phyloP scores from a whole-genome alignment of 2,888 invertebrate genomes.

The Polymixis flavicincta region DNA sequence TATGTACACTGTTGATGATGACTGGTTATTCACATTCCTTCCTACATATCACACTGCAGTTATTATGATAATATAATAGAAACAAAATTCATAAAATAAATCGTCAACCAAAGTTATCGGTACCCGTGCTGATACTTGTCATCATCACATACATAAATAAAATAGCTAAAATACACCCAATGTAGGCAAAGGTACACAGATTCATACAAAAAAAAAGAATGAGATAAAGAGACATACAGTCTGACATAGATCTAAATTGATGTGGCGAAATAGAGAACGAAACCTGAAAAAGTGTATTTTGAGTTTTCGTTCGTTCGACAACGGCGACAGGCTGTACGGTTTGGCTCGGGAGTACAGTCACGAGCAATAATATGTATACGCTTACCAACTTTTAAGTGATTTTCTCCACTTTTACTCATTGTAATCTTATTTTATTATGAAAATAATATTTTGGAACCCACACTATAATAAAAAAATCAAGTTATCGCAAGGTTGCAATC shows the following conservation, averaged over 20 bases:
- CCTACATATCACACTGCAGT: conserved; percentile 30
- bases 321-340: no score
- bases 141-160: conserved; percentile 52
- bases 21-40: conserved; percentile 42
- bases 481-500: no score
- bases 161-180: conserved; percentile 1
- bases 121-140: conserved; percentile 54
- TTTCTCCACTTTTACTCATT: no score
- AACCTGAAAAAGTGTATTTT: no score
- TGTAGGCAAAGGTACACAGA: conserved; percentile 27
- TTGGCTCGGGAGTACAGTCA: no score
- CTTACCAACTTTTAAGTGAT: no score
- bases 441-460: no score
- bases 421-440: no score
- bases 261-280: conserved; percentile 8
- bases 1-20: conserved; percentile 42
- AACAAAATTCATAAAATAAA: conserved; percentile 46
- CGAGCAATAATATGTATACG: no score
- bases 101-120: conserved; percentile 55
- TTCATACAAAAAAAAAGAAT: not conserved
- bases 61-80: conserved; percentile 20
- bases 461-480: no score
- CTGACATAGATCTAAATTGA: not conserved
- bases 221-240: not conserved
- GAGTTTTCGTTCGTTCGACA: no score